Percentiles rank a stretch among this genome's conserved stretches.
These are phyloP conservation scores for Fragum fragum DNA, from an alignment of 2,888 invertebrate genomes.

Conservation along the genomic window DNA sequence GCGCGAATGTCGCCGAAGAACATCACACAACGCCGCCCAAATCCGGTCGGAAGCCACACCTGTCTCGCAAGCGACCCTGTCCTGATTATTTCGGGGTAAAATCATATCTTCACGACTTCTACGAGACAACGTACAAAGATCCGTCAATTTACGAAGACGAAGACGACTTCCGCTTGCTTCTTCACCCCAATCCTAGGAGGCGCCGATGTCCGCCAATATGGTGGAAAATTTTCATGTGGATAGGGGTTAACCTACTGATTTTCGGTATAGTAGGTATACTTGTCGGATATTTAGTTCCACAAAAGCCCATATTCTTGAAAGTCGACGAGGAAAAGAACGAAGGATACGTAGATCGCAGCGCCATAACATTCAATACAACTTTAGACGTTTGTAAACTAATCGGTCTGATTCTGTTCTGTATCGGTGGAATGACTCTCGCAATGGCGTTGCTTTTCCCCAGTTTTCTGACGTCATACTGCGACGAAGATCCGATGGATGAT, in stretches of 20 bases:
- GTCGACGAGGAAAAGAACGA: conserved; percentile 83
- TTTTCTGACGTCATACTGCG: conserved; percentile 86
- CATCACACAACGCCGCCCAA: conserved; percentile 64
- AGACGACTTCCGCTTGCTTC: conserved; percentile 86
- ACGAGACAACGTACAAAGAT: conserved; percentile 82
- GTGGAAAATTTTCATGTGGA: conserved; percentile 87
- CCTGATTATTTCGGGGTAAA: conserved; percentile 87
- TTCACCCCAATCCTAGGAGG: conserved; percentile 82
- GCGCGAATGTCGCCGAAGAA: conserved; percentile 60
- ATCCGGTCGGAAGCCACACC: conserved; percentile 42
- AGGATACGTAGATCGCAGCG: conserved; percentile 85
- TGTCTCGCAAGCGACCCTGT: conserved; percentile 83
- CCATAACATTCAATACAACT: conserved; percentile 87
- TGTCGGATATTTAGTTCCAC: conserved; percentile 88
- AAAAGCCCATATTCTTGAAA: conserved; percentile 84
- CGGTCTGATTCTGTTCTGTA: conserved; percentile 88
- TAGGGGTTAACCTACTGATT: conserved; percentile 87
- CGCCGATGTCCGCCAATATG: conserved; percentile 84
- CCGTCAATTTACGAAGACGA: conserved; percentile 85
- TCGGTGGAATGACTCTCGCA: conserved; percentile 87
- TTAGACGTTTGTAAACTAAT: conserved; percentile 87
- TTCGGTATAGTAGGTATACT: conserved; percentile 88
- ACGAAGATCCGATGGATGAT: conserved; percentile 81
- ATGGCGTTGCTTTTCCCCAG: conserved; percentile 87
- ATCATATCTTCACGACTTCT: conserved; percentile 88